These are phyloP conservation scores for Pangasius larnaudii DNA, from an alignment of 2,797 vertebrate species.

Conservation along the genomic window DNA sequence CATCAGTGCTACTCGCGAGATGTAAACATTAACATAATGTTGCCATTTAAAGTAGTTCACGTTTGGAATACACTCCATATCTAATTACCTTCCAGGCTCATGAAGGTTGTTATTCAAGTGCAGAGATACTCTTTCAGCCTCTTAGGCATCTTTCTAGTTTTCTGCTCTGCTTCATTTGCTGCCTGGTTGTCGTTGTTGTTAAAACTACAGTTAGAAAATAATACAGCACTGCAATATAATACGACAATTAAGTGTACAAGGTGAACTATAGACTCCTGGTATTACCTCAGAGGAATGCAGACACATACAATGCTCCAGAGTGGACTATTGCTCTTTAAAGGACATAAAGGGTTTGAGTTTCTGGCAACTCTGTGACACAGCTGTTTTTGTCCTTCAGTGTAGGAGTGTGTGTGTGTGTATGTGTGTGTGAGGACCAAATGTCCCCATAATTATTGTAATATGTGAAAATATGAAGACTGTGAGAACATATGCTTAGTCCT, in stretches of 20 bases:
- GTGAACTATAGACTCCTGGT: conserved; percentile 18
- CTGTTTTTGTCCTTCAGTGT: conserved; percentile 70
- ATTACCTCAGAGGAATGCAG: conserved; percentile 42
- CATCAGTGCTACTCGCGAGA: neutral
- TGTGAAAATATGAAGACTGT: neutral
- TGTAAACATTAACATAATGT: conserved; percentile 5
- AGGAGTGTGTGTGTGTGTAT: conserved; percentile 47
- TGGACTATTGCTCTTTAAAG: conserved; percentile 12
- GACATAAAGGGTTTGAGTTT: conserved; percentile 34
- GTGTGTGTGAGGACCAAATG: neutral
- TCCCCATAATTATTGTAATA: neutral
- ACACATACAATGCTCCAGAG: conserved; percentile 29
- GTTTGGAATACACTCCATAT: conserved; percentile 9
- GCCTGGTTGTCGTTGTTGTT: conserved; percentile 27
- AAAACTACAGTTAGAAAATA: conserved; percentile 26
- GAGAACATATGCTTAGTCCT: neutral
- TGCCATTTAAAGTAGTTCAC: neutral
- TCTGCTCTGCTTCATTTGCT: conserved; percentile 8
- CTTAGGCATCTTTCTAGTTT: conserved; percentile 23
- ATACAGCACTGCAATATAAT: conserved; percentile 43
- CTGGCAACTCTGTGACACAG: conserved; percentile 59
- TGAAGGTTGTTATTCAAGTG: conserved; percentile 7
- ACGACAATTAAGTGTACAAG: conserved; percentile 5
- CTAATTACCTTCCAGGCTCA: neutral
- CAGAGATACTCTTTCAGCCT: neutral